These are phyloP conservation scores for Lasioglossum pauxillum DNA, from an alignment of 2,888 invertebrate genomes.

Conservation along the genomic window DNA sequence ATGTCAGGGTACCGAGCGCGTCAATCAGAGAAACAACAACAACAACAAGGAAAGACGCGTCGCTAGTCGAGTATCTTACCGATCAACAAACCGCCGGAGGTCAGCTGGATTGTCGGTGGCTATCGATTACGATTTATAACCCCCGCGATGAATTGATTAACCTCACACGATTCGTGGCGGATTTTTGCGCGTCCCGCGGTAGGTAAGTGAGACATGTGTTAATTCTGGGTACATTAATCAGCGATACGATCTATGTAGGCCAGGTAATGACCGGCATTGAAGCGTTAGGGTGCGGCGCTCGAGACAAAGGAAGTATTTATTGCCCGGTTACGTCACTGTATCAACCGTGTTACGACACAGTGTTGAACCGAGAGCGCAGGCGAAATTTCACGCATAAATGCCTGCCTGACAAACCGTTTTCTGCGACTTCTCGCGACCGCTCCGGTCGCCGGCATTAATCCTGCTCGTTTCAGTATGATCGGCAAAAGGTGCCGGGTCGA, in stretches of 20 bases:
- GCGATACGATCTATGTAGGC: constrained; percentile 77
- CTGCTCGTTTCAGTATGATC: constrained; percentile 10
- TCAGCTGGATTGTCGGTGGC: not conserved
- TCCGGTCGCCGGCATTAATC: constrained; percentile 38
- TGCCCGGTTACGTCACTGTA: constrained; percentile 60
- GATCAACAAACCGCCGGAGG: constrained; percentile 16
- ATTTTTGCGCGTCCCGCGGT: constrained; percentile 48
- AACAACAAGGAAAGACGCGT: not conserved
- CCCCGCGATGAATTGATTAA: constrained; percentile 54
- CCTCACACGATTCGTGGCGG: constrained; percentile 38
- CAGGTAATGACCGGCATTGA: constrained; percentile 75
- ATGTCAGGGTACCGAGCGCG: not conserved
- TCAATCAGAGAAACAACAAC: not conserved
- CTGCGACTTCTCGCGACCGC: constrained; percentile 36
- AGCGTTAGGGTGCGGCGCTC: constrained; percentile 74
- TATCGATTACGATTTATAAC: constrained; percentile 53
- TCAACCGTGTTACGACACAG: constrained; percentile 57
- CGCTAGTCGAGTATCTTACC: not conserved
- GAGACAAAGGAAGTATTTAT: constrained; percentile 78
- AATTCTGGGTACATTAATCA: constrained; percentile 76
- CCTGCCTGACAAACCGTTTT: constrained; percentile 57
- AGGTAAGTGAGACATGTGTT: constrained; percentile 62
- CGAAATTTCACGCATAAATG: constrained; percentile 63
- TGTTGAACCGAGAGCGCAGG: constrained; percentile 29
- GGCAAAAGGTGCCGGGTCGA: constrained; percentile 18